Percentiles rank a stretch among this genome's conserved stretches.
phyloP scores from a whole-genome alignment of 2,113 vertebrate genomes.

The Pyxicephalus adspersus region DNA sequence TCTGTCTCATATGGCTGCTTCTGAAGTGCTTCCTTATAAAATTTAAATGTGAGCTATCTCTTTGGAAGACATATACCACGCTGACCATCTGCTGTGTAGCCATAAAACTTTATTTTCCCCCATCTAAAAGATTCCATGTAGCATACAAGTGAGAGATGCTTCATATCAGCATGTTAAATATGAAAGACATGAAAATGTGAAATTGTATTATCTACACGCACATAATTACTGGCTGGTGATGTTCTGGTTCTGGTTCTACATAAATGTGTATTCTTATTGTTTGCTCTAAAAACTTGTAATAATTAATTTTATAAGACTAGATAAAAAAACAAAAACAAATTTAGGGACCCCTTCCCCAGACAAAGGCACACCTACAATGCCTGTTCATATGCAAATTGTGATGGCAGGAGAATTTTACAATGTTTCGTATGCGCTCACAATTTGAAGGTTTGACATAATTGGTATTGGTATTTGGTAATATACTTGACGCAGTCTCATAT shows the following conservation, averaged over 20 bases:
- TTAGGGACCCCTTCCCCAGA: no score
- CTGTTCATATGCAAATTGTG: no score
- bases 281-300: background rate
- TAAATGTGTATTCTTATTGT: background rate
- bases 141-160: conserved; percentile 20
- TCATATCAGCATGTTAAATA: conserved; percentile 47
- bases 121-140: conserved; percentile 45
- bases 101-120: conserved; percentile 56
- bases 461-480: no score
- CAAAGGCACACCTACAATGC: no score
- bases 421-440: no score
- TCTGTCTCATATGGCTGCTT: conserved; percentile 56
- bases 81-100: conserved; percentile 54
- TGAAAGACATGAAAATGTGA: conserved; percentile 25
- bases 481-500: no score
- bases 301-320: no score
- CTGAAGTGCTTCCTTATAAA: conserved; percentile 55
- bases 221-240: background rate
- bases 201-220: conserved; percentile 17
- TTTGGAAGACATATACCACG: conserved; percentile 57
- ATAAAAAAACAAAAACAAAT: no score
- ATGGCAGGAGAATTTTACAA: no score
- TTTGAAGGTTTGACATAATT: no score
- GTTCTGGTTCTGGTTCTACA: background rate
- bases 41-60: conserved; percentile 57